Conservation (phyloP, 2,113 vertebrate genomes). For the Hemiscyllium ocellatum region DNA sequence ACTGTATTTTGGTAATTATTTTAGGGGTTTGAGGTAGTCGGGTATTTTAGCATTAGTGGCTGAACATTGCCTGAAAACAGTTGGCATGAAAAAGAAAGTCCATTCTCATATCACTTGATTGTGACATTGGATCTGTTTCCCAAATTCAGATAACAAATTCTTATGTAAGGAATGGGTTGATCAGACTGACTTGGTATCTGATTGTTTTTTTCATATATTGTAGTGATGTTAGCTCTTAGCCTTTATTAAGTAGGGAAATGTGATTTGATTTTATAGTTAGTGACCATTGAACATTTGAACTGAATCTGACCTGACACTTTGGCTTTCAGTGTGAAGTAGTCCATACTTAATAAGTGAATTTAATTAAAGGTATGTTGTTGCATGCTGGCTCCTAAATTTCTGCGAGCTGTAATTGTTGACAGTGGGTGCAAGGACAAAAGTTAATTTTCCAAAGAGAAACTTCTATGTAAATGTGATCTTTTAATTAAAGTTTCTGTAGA, state of each 20-base stretch:
- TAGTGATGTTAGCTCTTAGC: not conserved
- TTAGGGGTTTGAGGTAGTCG: not conserved
- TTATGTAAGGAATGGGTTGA: not conserved
- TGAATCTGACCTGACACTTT: not conserved
- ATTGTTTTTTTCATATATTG: not conserved
- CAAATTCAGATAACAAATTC: not conserved
- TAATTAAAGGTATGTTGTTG: not conserved
- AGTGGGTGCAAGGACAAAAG: not conserved
- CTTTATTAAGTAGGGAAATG: not conserved
- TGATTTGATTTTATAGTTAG: not conserved
- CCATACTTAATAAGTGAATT: not conserved
- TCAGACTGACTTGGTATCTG: not conserved
- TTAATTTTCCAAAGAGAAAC: not conserved
- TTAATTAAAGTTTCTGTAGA: not conserved
- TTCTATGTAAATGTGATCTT: not conserved
- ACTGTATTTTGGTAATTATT: not conserved
- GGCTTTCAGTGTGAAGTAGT: not conserved
- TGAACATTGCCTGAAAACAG: not conserved
- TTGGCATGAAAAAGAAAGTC: not conserved
- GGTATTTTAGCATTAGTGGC: not conserved
- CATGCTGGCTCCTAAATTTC: not conserved
- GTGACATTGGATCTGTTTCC: no score
- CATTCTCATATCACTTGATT: no score
- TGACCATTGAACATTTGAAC: constrained; percentile 2
- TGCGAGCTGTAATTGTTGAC: not conserved